Evolutionary conservation across 2,113 vertebrate genomes (phyloP), one percentile per base, ranked within the genome.

Genomic region (Hippocampus guttulatus): DNA sequence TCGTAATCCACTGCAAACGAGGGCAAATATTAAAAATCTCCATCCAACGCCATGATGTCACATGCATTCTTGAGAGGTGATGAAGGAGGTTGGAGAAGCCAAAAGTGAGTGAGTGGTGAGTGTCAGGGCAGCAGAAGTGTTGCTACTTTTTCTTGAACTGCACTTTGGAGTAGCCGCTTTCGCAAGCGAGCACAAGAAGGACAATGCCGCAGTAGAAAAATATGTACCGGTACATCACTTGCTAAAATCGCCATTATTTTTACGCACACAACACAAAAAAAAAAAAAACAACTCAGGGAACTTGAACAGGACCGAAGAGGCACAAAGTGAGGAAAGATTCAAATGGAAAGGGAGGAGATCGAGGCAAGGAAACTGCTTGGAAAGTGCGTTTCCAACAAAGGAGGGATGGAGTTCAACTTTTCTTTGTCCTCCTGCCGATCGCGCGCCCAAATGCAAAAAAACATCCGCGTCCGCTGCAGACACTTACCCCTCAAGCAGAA

Each of bases 401-500:
- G 62, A 80, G 67, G 64, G 81, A 81, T 80, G 76, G 68, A 79
- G 72, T 69, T 75, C 18, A 82, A 79, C 76, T 87, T 87, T 81
- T 85, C 88, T 89, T 89, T 91, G 85, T 90, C 58, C 55, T 8
- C 60, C 27, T 7, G 58, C 25, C 67, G 49, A 60, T 16, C 64
- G 20, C 65, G 70, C 73, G 33, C 61, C 18, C 43, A 6, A n/a
- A 73, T 67, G 66, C 65, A 75, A 64, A 60, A 66, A 60, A 23
- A 23, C 27, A 1, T 43, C 11, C 2, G 55, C 55, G 65, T 38
- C 40, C 52, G 38, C 21, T n/a, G 20, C 64, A 64, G 52, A 74
- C 64, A 63, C 90, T 84, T 84, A 91, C 88, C 88, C 88, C 88
- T 90, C 49, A 91, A 70, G 81, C 90, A 91, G 80, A 90, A 91